Conservation (phyloP, 2,797 vertebrate species). For the Hozukius guyotensis region DNA sequence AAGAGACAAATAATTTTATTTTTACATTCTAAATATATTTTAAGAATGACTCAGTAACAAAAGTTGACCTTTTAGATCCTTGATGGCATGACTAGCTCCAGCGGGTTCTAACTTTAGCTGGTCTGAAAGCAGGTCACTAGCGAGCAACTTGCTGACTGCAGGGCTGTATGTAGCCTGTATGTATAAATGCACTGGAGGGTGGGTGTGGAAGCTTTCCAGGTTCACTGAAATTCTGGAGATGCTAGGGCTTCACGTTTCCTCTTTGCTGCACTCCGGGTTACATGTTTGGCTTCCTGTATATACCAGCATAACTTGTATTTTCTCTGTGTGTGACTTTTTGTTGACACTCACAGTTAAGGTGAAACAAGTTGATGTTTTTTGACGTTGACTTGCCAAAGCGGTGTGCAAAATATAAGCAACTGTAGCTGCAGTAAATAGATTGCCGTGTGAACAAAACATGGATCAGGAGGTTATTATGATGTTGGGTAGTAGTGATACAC, state of each 20-base stretch:
- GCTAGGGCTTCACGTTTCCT: slow-evolving; percentile 22
- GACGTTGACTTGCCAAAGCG: not conserved
- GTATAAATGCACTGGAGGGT: not conserved
- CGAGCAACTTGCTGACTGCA: slow-evolving; percentile 30
- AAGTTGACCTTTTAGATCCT: slow-evolving; percentile 46
- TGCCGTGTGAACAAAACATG: slow-evolving; percentile 29
- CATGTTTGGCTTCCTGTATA: not conserved
- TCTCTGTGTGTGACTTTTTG: not conserved
- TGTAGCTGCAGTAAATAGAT: slow-evolving; percentile 20
- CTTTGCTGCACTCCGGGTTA: not conserved
- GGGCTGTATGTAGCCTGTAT: not conserved
- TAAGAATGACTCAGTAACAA: not conserved
- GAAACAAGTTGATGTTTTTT: not conserved
- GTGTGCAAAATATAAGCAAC: not conserved
- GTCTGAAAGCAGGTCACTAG: slow-evolving; percentile 57
- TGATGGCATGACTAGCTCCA: slow-evolving; percentile 12
- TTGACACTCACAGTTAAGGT: not conserved
- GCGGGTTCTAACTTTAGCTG: slow-evolving; percentile 65
- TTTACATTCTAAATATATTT: not conserved
- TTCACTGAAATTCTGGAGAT: slow-evolving; percentile 16
- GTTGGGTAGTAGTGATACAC: not conserved
- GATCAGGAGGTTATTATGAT: not conserved
- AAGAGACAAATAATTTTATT: not conserved
- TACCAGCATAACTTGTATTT: not conserved
- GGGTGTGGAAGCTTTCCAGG: slow-evolving; percentile 33